Percentiles rank a stretch among this genome's conserved stretches.
Conservation (phyloP, 2,888 invertebrate species). For the Bellardia pandia region DNA sequence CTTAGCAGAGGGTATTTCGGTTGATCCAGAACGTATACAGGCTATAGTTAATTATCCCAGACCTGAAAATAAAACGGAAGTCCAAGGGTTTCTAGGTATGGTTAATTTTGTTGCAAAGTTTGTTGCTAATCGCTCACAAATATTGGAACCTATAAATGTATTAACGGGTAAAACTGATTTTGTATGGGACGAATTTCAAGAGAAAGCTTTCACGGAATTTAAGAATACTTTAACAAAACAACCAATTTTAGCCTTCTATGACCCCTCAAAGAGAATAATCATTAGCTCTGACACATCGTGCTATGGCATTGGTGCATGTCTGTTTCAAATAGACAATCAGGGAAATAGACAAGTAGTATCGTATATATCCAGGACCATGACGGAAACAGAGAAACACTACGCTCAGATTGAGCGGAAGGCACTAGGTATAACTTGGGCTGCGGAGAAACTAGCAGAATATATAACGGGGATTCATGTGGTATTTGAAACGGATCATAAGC, state of each 20-base stretch:
- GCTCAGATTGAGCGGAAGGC: constrained; percentile 25
- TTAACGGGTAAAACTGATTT: constrained; percentile 46
- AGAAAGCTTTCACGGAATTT: constrained; percentile 3
- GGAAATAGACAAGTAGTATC: background rate
- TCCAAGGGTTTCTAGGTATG: constrained; percentile 47
- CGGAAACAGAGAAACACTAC: background rate
- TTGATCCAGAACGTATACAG: constrained; percentile 22
- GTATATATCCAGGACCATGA: background rate
- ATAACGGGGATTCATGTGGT: constrained; percentile 24
- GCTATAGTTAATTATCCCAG: constrained; percentile 14
- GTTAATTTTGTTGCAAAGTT: constrained; percentile 53
- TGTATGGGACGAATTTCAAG: constrained; percentile 44
- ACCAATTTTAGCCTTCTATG: constrained; percentile 44
- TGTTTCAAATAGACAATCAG: constrained; percentile 21
- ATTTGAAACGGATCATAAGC: background rate
- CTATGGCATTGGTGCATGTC: constrained; percentile 26
- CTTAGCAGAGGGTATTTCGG: constrained; percentile 31
- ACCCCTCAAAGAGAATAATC: constrained; percentile 42
- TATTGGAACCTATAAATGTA: constrained; percentile 47
- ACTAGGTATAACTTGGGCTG: constrained; percentile 39
- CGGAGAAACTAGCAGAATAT: constrained; percentile 49
- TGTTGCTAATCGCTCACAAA: constrained; percentile 31
- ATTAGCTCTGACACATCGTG: constrained; percentile 8
- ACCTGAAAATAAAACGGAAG: constrained; percentile 39
- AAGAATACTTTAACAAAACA: constrained; percentile 19